Conservation (phyloP, 2,797 vertebrate species). For the Crocodylus rhombifer region DNA sequence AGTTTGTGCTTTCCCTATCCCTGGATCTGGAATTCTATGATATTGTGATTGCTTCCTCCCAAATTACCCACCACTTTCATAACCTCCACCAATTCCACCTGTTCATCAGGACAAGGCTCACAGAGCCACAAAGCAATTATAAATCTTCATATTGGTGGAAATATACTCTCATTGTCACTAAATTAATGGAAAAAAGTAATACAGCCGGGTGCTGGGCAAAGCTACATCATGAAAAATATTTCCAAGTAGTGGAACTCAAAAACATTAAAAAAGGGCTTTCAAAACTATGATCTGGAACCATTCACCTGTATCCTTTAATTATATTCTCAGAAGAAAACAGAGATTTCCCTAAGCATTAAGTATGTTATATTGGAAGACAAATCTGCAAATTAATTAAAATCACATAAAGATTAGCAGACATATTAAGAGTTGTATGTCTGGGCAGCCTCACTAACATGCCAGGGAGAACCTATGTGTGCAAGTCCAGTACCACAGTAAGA, state of each 20-base stretch:
- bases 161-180: background rate
- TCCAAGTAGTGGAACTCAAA: background rate
- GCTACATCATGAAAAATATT: background rate
- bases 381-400: background rate
- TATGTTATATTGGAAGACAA: background rate
- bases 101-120: background rate
- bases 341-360: background rate
- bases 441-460: too few relatives aligned
- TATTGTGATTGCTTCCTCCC: too few relatives aligned
- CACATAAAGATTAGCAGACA: background rate
- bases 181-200: background rate
- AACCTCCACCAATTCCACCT: too few relatives aligned
- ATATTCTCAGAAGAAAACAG: background rate
- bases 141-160: background rate
- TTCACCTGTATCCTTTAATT: background rate
- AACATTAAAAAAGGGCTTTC: background rate
- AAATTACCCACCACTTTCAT: too few relatives aligned
- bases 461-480: too few relatives aligned
- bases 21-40: too few relatives aligned
- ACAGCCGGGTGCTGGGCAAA: background rate
- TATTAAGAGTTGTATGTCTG: too few relatives aligned
- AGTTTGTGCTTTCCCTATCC: too few relatives aligned
- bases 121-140: background rate
- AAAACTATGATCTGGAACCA: background rate
- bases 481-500: too few relatives aligned